A percentile compares a stretch with the other conserved stretches of the same genome.
These are phyloP conservation scores for Sebastes minor DNA, from an alignment of 2,797 vertebrate species.

Conservation along the genomic window DNA sequence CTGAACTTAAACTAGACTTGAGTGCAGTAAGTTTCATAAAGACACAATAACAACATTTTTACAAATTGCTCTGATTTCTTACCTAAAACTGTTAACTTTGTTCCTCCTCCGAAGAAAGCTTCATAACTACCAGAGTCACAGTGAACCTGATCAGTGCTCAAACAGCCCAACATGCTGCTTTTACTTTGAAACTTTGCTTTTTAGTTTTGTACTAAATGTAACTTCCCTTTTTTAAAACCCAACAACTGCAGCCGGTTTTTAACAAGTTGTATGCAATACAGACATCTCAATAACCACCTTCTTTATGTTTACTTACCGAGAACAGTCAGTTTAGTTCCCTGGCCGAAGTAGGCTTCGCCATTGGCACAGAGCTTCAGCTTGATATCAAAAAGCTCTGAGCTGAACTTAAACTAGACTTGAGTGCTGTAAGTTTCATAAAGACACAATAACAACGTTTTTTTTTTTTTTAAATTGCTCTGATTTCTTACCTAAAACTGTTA, in stretches of 20 bases:
- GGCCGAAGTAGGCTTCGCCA: too few species aligned
- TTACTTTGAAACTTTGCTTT: neutral
- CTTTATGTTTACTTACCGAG: neutral
- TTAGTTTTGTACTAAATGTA: too few species aligned
- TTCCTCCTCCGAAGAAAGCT: slow-evolving; percentile 74
- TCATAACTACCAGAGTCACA: slow-evolving; percentile 57
- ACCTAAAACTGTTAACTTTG: slow-evolving; percentile 79
- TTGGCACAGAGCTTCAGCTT: too few species aligned
- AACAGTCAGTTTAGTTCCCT: neutral
- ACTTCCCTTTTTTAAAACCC: too few species aligned
- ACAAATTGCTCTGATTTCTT: too few species aligned
- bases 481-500: slow-evolving; percentile 50
- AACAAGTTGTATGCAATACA: rapidly evolving
- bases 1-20: too few species aligned
- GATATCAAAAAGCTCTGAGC: too few species aligned
- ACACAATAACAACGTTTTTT: too few species aligned
- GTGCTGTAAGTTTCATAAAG: neutral
- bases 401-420: neutral
- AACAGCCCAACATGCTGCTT: neutral
- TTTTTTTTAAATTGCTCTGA: too few species aligned
- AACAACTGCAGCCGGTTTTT: neutral
- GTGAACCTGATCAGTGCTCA: slow-evolving; percentile 16
- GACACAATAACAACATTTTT: too few species aligned
- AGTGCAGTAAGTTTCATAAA: too few species aligned
- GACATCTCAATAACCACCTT: neutral